phyloP scores from a whole-genome alignment of 2,797 vertebrate species.

The Zalophus californianus region DNA sequence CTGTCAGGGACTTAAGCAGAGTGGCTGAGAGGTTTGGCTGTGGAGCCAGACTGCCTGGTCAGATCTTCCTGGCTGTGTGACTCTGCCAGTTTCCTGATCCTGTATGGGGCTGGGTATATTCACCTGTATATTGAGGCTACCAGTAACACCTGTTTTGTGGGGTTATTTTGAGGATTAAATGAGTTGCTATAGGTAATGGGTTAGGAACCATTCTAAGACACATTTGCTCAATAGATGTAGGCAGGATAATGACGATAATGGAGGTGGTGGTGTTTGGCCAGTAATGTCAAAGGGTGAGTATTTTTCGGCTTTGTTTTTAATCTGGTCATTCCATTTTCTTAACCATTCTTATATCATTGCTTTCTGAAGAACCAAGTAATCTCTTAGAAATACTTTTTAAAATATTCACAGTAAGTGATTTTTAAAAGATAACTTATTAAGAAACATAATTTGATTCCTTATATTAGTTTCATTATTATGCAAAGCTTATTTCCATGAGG shows the following conservation, averaged over 20 bases:
- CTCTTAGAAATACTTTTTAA: conserved; percentile 40
- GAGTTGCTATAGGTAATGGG: neutral
- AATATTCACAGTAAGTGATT: conserved; percentile 43
- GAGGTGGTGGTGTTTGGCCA: neutral
- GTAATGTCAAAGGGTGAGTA: neutral
- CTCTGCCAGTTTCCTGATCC: neutral
- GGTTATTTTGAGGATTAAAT: neutral
- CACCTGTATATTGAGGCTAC: neutral
- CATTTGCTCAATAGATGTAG: neutral
- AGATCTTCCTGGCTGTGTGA: neutral
- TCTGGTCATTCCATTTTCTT: neutral
- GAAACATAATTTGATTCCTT: conserved; percentile 46
- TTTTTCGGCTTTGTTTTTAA: conserved; percentile 12
- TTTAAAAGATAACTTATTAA: conserved; percentile 25
- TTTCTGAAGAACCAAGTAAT: conserved; percentile 29
- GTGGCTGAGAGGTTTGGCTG: neutral
- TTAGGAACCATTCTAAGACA: neutral
- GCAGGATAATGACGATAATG: neutral
- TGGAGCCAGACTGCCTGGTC: neutral
- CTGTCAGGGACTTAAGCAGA: neutral
- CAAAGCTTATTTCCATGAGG: neutral
- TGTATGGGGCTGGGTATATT: neutral
- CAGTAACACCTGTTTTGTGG: neutral
- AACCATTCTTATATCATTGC: neutral
- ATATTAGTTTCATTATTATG: neutral